phyloP scores from a whole-genome alignment of 2,888 invertebrate species.

The Diarsia brunnea region DNA sequence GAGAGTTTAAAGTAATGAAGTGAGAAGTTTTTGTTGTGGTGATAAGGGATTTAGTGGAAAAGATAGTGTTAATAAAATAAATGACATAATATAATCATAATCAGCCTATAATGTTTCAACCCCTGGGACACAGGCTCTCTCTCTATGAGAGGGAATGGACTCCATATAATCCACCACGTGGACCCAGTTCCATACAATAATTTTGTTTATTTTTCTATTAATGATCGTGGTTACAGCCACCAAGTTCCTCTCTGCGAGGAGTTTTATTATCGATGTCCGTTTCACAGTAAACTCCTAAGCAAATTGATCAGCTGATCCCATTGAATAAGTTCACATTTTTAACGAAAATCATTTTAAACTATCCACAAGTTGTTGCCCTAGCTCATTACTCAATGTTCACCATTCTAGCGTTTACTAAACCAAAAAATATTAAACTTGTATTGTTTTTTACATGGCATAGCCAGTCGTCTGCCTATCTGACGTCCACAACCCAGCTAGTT shows the following conservation, averaged over 20 bases:
- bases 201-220: too few relatives aligned
- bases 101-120: too few relatives aligned
- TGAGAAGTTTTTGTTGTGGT: slow-evolving; percentile 47
- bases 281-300: neutral
- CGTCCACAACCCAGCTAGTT: too few relatives aligned
- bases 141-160: too few relatives aligned
- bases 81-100: neutral
- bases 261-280: too few relatives aligned
- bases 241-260: neutral
- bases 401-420: too few relatives aligned
- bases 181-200: too few relatives aligned
- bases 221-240: neutral
- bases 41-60: slow-evolving; percentile 14
- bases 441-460: too few relatives aligned
- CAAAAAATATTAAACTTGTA: too few relatives aligned
- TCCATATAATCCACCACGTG: too few relatives aligned
- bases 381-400: neutral
- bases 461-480: too few relatives aligned
- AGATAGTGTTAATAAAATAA: neutral
- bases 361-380: neutral
- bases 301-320: neutral
- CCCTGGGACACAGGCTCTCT: too few relatives aligned
- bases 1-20: slow-evolving; percentile 59
- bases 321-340: neutral
- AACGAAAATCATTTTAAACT: neutral